Evolutionary conservation across 2,888 invertebrate genomes (phyloP), one percentile per base, ranked within the genome.

Genomic region (Bimastos eiseni): DNA sequence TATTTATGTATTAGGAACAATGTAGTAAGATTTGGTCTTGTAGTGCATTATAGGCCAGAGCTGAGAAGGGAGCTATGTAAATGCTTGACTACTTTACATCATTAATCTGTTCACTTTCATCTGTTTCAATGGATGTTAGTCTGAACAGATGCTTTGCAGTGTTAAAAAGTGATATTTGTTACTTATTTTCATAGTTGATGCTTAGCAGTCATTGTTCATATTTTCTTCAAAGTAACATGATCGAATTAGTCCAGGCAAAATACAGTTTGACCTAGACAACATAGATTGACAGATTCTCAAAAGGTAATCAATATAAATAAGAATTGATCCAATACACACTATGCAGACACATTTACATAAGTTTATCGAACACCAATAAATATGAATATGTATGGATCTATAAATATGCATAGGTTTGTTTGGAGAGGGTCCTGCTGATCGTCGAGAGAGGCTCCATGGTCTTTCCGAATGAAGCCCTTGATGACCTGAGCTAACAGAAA

Each of bases 381-480:
- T 19, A 44, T 44, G 15, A 41, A 41, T 83, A 24, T 90, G 8
- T n/a, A n/a, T n/a, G n/a, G n/a, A n/a, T n/a, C 83, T 6, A 36
- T 41, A 70, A 34, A n/a, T 36, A 33, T 88, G 41, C n/a, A n/a
- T 84, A 96, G 96, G 96, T 94, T 96, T 98, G 92, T 99, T 99
- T 95, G 99, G 99, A 0, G 99, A 99, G 96, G 99, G 99, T 0
- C 99, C 99, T 0, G 98, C 99, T 0, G 99, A 99, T 94, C 96
- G 99, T 91, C 96, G 99, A 94, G 98, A 98, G 90, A 96, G 99
- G 13, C 96, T 99, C 33, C 96, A n/a, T n/a, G n/a, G n/a, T n/a
- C n/a, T n/a, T n/a, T n/a, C n/a, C n/a, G n/a, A n/a, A n/a, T n/a
- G n/a, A n/a, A n/a, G n/a, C n/a, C n/a, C n/a, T n/a, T n/a, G n/a